Evolutionary conservation across 2,888 invertebrate species (phyloP).

Genomic region (Hydropsyche betteni): DNA sequence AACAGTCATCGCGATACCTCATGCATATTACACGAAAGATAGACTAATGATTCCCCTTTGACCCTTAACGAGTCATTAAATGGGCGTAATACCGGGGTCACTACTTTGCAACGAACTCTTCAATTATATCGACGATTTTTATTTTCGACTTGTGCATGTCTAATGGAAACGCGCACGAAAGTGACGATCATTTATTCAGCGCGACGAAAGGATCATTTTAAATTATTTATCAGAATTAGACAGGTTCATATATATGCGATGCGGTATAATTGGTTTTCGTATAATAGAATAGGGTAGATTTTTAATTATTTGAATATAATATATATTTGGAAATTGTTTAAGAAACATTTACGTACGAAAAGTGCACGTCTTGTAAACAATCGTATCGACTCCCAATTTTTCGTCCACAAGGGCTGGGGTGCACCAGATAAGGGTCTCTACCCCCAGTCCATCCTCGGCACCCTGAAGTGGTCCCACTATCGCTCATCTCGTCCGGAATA

Average conservation of each 20-base stretch:
- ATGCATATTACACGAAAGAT: no score
- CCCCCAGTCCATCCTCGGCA: not conserved
- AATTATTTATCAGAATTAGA: not conserved
- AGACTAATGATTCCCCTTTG: not conserved
- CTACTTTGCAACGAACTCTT: not conserved
- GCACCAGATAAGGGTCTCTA: slow-evolving; percentile 7
- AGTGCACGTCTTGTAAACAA: not conserved
- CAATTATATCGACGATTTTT: slow-evolving; percentile 8
- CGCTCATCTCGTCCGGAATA: slow-evolving; percentile 51
- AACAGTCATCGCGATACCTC: no score
- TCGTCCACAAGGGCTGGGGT: not conserved
- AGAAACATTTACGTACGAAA: no score
- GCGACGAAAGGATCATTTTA: not conserved
- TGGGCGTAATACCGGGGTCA: not conserved
- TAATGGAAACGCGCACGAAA: not conserved
- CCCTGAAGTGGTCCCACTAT: slow-evolving; percentile 49
- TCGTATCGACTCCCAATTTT: not conserved
- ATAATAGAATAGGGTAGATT: no score
- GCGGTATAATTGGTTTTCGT: not conserved
- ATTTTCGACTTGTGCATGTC: slow-evolving; percentile 8
- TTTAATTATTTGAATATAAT: no score
- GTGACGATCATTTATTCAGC: not conserved
- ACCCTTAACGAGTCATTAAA: slow-evolving; percentile 16
- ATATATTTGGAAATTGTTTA: no score
- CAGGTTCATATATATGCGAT: not conserved